Evolutionary conservation across 2,797 vertebrate genomes (phyloP).

Genomic region (Melanotaenia parkinsoni): DNA sequence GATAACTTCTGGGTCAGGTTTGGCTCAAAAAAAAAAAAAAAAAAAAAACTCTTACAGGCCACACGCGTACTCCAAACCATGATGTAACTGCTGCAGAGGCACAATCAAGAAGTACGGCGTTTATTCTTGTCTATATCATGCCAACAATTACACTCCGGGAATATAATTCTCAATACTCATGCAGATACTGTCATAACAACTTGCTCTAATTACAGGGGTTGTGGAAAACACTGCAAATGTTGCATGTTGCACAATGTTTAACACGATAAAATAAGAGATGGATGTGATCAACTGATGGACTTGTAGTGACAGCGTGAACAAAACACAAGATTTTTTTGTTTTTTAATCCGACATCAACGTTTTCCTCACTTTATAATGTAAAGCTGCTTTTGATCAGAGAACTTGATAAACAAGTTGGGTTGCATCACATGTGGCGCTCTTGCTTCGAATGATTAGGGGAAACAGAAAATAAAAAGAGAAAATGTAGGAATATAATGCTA

Average conservation of each 20-base stretch:
- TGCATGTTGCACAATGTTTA: slow-evolving; percentile 29
- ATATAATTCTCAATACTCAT: slow-evolving; percentile 77
- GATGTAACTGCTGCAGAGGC: slow-evolving; percentile 68
- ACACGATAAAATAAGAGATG: slow-evolving; percentile 29
- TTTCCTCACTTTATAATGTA: slow-evolving; percentile 9
- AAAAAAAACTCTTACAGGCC: slow-evolving; percentile 59
- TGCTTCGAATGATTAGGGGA: slow-evolving; percentile 15
- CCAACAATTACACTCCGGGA: slow-evolving; percentile 68
- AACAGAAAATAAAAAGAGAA: background rate
- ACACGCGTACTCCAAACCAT: slow-evolving; percentile 53
- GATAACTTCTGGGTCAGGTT: slow-evolving; percentile 63
- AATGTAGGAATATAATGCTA: slow-evolving; percentile 8
- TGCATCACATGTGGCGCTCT: slow-evolving; percentile 24
- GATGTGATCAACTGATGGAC: slow-evolving; percentile 39
- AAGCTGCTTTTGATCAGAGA: slow-evolving; percentile 35
- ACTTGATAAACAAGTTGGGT: slow-evolving; percentile 11
- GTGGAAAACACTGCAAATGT: slow-evolving; percentile 47
- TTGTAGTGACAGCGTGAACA: slow-evolving; percentile 54
- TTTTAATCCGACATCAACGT: slow-evolving; percentile 38
- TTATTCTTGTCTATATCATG: slow-evolving; percentile 65
- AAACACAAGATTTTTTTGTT: slow-evolving; percentile 21
- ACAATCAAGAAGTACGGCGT: slow-evolving; percentile 46
- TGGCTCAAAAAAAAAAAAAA: slow-evolving; percentile 33
- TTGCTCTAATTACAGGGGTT: slow-evolving; percentile 62
- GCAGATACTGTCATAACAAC: slow-evolving; percentile 70